Conservation (phyloP, 2,797 vertebrate species). For the Euthynnus affinis region DNA sequence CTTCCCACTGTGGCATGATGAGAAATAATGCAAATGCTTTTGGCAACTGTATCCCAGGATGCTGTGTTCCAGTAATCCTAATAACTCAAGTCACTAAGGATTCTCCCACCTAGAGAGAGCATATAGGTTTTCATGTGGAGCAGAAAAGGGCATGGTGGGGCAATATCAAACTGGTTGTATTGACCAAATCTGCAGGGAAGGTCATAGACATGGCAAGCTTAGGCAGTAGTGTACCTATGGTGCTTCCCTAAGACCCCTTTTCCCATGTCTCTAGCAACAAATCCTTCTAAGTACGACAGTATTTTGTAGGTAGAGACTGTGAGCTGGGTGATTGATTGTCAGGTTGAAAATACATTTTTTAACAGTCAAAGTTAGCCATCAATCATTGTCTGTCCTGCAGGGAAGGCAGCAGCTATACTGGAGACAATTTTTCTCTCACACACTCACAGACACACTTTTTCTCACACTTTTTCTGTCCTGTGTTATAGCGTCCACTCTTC, state of each 20-base stretch:
- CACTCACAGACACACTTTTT: background rate
- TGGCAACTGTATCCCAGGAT: conserved; percentile 50
- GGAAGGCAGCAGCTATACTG: conserved; percentile 9
- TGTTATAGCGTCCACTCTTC: background rate
- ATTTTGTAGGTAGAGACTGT: conserved; percentile 30
- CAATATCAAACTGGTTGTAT: conserved; percentile 36
- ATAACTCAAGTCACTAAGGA: conserved; percentile 43
- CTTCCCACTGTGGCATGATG: conserved; percentile 58
- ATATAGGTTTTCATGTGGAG: conserved; percentile 37
- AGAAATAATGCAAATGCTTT: conserved; percentile 68
- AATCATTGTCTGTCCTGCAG: conserved; percentile 66
- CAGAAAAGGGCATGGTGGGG: conserved; percentile 12
- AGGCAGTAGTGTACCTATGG: conserved; percentile 5
- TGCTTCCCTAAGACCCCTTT: conserved; percentile 17
- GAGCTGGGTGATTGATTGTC: conserved; percentile 77
- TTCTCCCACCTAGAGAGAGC: conserved; percentile 26
- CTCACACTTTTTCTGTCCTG: conserved; percentile 4
- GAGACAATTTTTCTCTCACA: conserved; percentile 16
- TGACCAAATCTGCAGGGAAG: conserved; percentile 65
- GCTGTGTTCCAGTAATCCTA: conserved; percentile 50
- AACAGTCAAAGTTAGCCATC: conserved; percentile 68
- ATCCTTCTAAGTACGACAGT: conserved; percentile 12
- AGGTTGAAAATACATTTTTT: conserved; percentile 72
- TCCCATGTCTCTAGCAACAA: conserved; percentile 4
- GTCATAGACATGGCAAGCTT: conserved; percentile 34